Conservation (phyloP, 2,113 vertebrate species). For the Addax nasomaculatus region DNA sequence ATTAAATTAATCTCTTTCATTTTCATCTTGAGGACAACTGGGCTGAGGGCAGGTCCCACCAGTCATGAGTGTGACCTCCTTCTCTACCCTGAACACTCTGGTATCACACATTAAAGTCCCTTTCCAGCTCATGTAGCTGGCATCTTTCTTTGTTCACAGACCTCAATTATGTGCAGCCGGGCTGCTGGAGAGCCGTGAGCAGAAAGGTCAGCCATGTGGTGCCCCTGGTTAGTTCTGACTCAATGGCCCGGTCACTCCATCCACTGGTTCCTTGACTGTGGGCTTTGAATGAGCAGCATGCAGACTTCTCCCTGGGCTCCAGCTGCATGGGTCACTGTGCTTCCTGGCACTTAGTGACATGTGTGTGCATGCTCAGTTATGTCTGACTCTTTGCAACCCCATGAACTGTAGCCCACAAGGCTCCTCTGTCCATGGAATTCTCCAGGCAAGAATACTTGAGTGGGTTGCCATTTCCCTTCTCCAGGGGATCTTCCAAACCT, state of each 20-base stretch:
- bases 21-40: not conserved
- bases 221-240: not conserved
- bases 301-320: not conserved
- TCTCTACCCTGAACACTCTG: not conserved
- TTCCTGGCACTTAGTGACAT: not conserved
- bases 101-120: not conserved
- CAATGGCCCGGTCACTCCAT: fast-evolving
- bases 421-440: not conserved
- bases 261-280: not conserved
- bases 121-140: not conserved
- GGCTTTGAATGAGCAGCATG: not conserved
- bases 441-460: not conserved
- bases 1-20: not conserved
- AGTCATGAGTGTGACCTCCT: not conserved
- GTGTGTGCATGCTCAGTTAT: not conserved
- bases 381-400: not conserved
- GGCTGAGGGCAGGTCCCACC: not conserved
- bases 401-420: not conserved
- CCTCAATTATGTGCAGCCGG: not conserved
- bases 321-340: not conserved
- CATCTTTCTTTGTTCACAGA: slow-evolving; percentile 45
- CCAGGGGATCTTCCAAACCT: not conserved
- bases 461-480: not conserved
- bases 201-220: not conserved
- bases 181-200: not conserved